Conservation (phyloP, 2,797 vertebrate genomes). For the Streptopelia turtur region DNA sequence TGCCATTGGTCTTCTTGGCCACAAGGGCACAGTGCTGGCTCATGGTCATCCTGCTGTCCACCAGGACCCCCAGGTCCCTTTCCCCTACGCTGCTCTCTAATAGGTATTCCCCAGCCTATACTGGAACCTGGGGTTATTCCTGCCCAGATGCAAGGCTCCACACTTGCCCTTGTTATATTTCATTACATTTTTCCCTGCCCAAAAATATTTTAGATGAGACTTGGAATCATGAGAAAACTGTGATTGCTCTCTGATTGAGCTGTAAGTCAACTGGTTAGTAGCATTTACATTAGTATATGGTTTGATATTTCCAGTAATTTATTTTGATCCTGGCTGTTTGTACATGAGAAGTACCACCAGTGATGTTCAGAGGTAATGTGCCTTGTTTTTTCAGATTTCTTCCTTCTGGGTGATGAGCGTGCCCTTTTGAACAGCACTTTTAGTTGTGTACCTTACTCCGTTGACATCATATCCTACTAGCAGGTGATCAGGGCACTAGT, state of each 20-base stretch:
- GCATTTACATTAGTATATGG: slow-evolving; percentile 18
- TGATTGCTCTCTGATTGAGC: slow-evolving; percentile 2
- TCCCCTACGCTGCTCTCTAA: too few species aligned
- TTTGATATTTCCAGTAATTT: slow-evolving; percentile 39
- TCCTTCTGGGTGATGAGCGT: background rate
- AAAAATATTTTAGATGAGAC: background rate
- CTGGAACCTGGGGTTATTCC: too few species aligned
- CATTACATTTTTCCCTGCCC: too few species aligned
- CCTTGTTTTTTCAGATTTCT: background rate
- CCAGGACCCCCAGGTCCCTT: too few species aligned
- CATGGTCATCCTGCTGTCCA: too few species aligned
- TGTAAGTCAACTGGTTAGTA: slow-evolving; percentile 9
- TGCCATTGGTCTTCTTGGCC: too few species aligned
- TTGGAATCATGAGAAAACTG: background rate
- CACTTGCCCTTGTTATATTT: too few species aligned
- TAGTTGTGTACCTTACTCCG: background rate
- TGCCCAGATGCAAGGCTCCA: too few species aligned
- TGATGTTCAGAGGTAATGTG: background rate
- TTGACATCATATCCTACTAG: background rate
- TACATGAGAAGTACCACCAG: background rate
- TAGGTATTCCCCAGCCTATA: too few species aligned
- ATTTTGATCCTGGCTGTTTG: slow-evolving; percentile 31
- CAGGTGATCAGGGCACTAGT: background rate
- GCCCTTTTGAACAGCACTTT: background rate
- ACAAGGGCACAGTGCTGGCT: too few species aligned